A percentile compares a stretch with the other conserved stretches of the same genome.
Evolutionary conservation across 2,113 vertebrate species (phyloP).

Genomic region (Dasyurus viverrinus): DNA sequence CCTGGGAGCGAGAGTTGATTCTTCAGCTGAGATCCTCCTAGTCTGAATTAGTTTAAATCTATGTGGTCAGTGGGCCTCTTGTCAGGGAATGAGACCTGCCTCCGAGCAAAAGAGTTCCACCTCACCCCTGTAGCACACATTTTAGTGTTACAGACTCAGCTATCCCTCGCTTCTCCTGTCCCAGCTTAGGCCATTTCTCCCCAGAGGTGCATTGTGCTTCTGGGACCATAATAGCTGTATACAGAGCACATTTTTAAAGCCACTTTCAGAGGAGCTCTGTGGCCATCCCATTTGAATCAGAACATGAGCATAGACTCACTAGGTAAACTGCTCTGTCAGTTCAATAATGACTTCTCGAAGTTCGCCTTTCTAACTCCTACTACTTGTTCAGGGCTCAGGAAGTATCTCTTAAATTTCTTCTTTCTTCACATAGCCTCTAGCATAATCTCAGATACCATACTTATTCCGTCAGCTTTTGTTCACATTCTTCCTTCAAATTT

Average conservation of each 20-base stretch:
- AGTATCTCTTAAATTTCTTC: background rate
- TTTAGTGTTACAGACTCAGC: background rate
- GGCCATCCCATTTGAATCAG: background rate
- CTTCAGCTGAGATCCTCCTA: background rate
- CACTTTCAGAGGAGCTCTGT: background rate
- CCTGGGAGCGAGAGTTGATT: background rate
- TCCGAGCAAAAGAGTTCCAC: background rate
- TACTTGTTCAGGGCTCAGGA: background rate
- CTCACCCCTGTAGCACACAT: background rate
- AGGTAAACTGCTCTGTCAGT: background rate
- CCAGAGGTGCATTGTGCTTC: background rate
- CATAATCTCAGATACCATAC: background rate
- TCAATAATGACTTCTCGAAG: background rate
- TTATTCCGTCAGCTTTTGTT: background rate
- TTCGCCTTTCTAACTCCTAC: background rate
- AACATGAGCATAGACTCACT: background rate
- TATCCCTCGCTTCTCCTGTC: background rate
- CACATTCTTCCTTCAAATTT: background rate
- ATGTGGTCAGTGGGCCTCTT: background rate
- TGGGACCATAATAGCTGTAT: background rate
- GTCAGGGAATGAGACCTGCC: background rate
- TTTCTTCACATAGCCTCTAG: background rate
- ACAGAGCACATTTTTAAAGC: background rate
- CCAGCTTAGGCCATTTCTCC: too few relatives aligned
- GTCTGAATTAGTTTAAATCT: background rate